Evolutionary conservation across 2,113 vertebrate species (phyloP).

Genomic region (Eclectus roratus): DNA sequence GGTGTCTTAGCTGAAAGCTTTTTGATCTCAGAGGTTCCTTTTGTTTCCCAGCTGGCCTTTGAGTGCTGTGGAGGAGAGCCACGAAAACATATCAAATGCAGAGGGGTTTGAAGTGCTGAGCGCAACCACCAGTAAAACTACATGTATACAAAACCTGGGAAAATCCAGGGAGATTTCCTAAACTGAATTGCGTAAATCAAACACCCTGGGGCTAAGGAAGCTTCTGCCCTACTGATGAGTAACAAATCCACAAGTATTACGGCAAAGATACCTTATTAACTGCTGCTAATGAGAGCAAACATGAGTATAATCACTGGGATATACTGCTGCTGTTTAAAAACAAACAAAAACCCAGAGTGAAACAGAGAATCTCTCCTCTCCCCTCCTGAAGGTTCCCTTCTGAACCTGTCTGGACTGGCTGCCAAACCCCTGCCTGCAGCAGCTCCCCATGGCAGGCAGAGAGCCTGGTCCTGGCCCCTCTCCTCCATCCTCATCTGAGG

Average conservation of each 20-base stretch:
- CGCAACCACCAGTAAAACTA: not conserved
- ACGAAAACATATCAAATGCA: not conserved
- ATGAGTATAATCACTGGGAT: not conserved
- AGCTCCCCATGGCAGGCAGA: not conserved
- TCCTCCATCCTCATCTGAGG: accelerated
- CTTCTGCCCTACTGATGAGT: not conserved
- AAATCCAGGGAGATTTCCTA: constrained; percentile 36
- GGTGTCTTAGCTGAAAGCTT: not conserved
- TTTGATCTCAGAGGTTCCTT: not conserved
- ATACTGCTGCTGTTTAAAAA: constrained; percentile 17
- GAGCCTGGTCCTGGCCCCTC: not conserved
- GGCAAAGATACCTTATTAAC: not conserved
- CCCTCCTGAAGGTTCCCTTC: accelerated
- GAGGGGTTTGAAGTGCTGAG: not conserved
- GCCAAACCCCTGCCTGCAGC: not conserved
- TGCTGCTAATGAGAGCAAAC: constrained; percentile 17
- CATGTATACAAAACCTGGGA: not conserved
- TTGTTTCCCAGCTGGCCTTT: not conserved
- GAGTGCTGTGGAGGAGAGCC: not conserved
- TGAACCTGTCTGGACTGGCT: not conserved
- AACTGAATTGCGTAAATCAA: not conserved
- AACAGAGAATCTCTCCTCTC: not conserved
- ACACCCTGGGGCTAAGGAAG: not conserved
- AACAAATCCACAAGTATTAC: not conserved
- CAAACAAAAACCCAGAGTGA: not conserved